Base-by-base conservation (phyloP, 2,888 invertebrate species). In the Meiosimyza platycephala region DNA sequence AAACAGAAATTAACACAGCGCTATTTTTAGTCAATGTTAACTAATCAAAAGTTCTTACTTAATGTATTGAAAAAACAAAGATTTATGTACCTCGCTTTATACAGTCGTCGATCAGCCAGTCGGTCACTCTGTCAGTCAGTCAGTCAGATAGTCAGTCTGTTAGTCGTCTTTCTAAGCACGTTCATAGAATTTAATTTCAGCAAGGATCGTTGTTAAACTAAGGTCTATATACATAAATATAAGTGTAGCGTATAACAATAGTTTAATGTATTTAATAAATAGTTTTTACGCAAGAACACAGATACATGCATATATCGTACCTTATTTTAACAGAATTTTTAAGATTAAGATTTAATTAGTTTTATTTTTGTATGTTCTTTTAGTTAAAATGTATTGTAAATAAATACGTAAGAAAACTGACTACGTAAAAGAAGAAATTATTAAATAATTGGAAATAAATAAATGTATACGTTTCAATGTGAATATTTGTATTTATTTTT, bases 41-140 rank as follows among this genome's bases (percentile, higher is more conserved):
- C 48, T 57, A 54, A 22, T n/a, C 48, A 68, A 68, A 57, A 68
- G 57, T 59, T 68, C 68, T 55, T 59, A 57, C 57, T 68, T 59
- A 68, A 50, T 68, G 57, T 68, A 68, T 57, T 55, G 59, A 68
- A 55, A 28, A 57, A 60, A 69, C 76, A 76, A 76, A 76, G 74
- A 74, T 74, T 74, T 71, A 73, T 71, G 75, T 77, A 77, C 77
- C 76, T 76, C 77, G 74, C 74, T 75, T 74, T n/a, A 59, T 11
- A 22, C 64, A 57, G 16, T n/a, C 57, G 12, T n/a, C 40, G 40
- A 74, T 74, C 73, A 73, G 59, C 64, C 71, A 76, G 75, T 76
- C 71, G 72, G 16, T 70, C 71, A 67, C 68, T 72, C 60, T 60
- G 69, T 51, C 50, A 69, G 60, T 16, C 54, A 28, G 59, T 28